phyloP scores from a whole-genome alignment of 2,113 vertebrate genomes.

The Origma solitaria region DNA sequence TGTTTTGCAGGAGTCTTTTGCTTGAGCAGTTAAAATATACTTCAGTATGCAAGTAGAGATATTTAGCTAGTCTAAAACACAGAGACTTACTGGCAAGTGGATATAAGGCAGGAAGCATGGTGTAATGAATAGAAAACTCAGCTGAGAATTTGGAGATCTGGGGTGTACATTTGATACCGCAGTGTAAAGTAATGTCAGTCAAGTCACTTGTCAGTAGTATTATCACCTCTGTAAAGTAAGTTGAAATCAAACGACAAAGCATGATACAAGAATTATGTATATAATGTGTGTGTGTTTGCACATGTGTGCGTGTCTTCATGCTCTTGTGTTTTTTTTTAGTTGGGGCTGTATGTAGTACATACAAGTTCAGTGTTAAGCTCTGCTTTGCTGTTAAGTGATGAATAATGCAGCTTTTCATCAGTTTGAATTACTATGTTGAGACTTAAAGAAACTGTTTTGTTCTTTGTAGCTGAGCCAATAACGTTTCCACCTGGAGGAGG shows the following conservation, averaged over 20 bases:
- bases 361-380: neutral
- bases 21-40: neutral
- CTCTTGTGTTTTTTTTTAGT: neutral
- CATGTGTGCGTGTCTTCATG: conserved; percentile 1
- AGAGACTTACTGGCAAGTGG: neutral
- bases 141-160: neutral
- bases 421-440: conserved; percentile 52
- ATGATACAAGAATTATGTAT: neutral
- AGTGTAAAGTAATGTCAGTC: neutral
- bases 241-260: neutral
- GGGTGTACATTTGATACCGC: neutral
- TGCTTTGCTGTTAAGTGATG: conserved; percentile 6
- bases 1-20: neutral
- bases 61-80: neutral
- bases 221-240: neutral
- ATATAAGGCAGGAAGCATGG: neutral
- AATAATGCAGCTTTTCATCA: conserved; percentile 21
- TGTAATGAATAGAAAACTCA: neutral
- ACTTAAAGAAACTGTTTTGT: conserved; percentile 73
- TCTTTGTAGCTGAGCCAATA: conserved; percentile 89
- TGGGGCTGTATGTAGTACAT: neutral
- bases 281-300: conserved; percentile 36
- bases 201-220: neutral
- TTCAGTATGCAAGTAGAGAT: neutral
- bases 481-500: conserved; percentile 90